Evolutionary conservation across 92 coral and sea anemone species (phyloP).

Genomic region (Epizoanthus scotinus): DNA sequence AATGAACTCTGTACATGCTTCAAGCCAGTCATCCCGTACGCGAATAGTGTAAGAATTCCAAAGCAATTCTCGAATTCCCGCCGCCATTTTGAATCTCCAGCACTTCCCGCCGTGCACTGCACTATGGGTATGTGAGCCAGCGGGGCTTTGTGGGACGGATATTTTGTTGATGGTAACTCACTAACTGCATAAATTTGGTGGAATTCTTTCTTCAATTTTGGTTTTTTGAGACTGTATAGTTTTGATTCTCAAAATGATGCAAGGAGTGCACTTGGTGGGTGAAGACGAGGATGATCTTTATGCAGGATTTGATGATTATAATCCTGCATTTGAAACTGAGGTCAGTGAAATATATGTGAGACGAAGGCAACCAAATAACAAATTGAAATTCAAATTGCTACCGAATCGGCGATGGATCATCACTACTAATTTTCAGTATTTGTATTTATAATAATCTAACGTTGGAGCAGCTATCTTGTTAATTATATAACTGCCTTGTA

Average conservation of each 20-base stretch:
- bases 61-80: conserved; percentile 52
- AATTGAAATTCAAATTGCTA: neutral
- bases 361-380: neutral
- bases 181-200: conserved; percentile 64
- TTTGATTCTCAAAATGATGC: conserved; percentile 55
- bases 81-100: conserved; percentile 72
- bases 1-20: conserved; percentile 78
- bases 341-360: conserved; percentile 41
- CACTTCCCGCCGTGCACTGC: conserved; percentile 36
- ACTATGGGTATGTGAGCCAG: conserved; percentile 39
- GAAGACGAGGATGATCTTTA: conserved; percentile 95
- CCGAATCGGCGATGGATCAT: neutral
- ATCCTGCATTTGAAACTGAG: conserved; percentile 98
- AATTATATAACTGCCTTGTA: too few relatives aligned
- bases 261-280: conserved; percentile 95
- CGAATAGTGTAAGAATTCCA: conserved; percentile 48
- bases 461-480: too few relatives aligned
- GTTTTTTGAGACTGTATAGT: neutral
- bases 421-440: too few relatives aligned
- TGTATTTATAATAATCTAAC: too few relatives aligned
- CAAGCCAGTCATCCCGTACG: conserved; percentile 75
- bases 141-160: conserved; percentile 51
- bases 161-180: conserved; percentile 90
- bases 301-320: conserved; percentile 97
- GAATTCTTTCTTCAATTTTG: neutral